Evolutionary conservation across 2,888 invertebrate genomes (phyloP), one percentile per base, ranked within the genome.

Genomic region (Aquatica leii): DNA sequence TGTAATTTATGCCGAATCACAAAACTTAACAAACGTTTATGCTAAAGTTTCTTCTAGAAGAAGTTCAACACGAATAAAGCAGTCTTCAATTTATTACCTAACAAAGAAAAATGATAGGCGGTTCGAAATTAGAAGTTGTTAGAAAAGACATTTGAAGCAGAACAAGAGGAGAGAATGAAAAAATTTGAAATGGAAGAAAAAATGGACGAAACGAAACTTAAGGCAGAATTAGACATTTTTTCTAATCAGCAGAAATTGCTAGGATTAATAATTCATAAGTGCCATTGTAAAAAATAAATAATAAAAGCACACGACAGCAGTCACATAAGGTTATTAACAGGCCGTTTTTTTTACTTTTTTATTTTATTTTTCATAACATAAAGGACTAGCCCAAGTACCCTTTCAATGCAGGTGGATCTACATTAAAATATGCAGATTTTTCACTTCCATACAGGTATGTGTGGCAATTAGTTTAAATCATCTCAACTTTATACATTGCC

Each of bases 181-280:
- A 41, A 41, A 41, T 41, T 41, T n/a, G 41, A 41, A 41, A 41
- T 41, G 17, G 17, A 41, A 41, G 41, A 41, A 15, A 41, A 41
- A 41, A 41, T 41, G 41, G 41, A 41, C 8, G 41, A 41, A 41
- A 41, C 17, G 41, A 41, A 41, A 15, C 41, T 41, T 12, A 41
- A 41, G 15, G 8, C 41, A 12, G 15, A 41, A 15, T 41, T 41
- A 41, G 41, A 41, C 14, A 41, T 41, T 41, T 41, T 41, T 15
- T 41, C 41, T 15, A 41, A 41, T 41, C 41, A 41, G 15, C 14
- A 41, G 41, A 41, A 41, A 41, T 41, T 41, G 41, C 15, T 41
- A 41, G 41, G 15, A 41, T 41, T 41, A 14, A n/a, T n/a, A n/a
- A n/a, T n/a, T n/a, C n/a, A 41, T 5, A 41, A 37, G 37, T 37